Conservation (phyloP, 2,113 vertebrate genomes). For the Microcebus ravelobensis region DNA sequence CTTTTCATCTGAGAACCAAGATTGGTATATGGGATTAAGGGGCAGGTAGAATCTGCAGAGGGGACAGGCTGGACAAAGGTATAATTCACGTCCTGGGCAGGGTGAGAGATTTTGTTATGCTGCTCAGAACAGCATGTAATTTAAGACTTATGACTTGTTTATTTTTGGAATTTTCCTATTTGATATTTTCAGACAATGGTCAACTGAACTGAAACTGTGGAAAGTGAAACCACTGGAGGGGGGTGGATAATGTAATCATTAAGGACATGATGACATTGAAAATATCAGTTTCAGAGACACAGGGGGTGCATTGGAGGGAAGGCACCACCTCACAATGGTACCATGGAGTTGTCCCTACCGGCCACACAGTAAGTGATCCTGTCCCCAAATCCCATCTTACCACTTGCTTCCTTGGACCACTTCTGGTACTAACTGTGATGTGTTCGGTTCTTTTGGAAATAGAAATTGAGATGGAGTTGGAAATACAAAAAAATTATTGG, state of each 20-base stretch:
- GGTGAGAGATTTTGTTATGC: neutral
- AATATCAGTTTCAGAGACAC: neutral
- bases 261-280: no score
- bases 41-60: neutral
- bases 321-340: no score
- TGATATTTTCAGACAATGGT: neutral
- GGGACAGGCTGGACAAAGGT: neutral
- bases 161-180: neutral
- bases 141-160: neutral
- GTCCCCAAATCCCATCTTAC: fast-evolving
- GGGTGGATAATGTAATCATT: neutral
- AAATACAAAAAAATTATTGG: neutral
- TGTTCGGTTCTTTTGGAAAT: neutral
- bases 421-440: neutral
- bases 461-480: neutral
- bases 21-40: neutral
- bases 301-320: neutral
- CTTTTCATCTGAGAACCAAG: neutral
- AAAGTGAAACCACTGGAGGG: neutral
- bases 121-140: neutral
- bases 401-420: neutral
- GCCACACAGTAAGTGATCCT: no score
- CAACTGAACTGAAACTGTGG: neutral
- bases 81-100: neutral
- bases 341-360: neutral